Base-by-base conservation (phyloP, 2,888 invertebrate genomes). In the Coremacera marginata region DNA sequence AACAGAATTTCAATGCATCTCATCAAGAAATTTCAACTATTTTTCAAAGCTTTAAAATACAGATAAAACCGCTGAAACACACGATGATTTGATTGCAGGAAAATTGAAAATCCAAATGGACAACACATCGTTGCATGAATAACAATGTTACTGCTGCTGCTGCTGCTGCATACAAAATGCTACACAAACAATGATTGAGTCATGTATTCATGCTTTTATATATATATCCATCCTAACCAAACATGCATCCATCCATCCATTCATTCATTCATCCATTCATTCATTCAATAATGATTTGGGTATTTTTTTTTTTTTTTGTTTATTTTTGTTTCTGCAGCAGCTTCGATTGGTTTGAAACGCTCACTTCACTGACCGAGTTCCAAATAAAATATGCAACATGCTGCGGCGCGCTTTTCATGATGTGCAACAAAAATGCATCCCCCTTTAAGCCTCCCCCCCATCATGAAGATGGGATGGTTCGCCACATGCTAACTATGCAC, bases 361-460 rank as follows among this genome's bases (percentile, higher is more conserved):
- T 19, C 7, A n/a, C 37, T 51, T 68, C 27, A 51, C 68, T 68
- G 68, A 68, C 68, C 68, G 68, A 68, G 51, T 68, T 68, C 68
- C 68, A 27, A 68, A 68, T 68, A 68, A 68, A 68, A 68, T 51
- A 55, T 49, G 55, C 71, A 71, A 71, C 71, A 71, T 25, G 60
- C 57, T 71, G 71, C 60, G 71, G 37, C 60, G 19, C 57, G 37
- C 37, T 71, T 71, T 55, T 70, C 68, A 68, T 27, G 71, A 31
- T 71, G 52, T 31, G 37, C 68, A 51, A 68, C 51, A 49, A 68
- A 51, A 68, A 16, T 27, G 14, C 68, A 22, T 27, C 22, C 5
- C 51, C 22, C 5, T 51, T 51, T 44, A 7, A 44, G 3, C 44
- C 44, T 1, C 44, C 44, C 14, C 14, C 44, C 7, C 44, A 44